These are phyloP conservation scores for Cyprinella venusta DNA, from an alignment of 2,797 vertebrate species.

Conservation along the genomic window DNA sequence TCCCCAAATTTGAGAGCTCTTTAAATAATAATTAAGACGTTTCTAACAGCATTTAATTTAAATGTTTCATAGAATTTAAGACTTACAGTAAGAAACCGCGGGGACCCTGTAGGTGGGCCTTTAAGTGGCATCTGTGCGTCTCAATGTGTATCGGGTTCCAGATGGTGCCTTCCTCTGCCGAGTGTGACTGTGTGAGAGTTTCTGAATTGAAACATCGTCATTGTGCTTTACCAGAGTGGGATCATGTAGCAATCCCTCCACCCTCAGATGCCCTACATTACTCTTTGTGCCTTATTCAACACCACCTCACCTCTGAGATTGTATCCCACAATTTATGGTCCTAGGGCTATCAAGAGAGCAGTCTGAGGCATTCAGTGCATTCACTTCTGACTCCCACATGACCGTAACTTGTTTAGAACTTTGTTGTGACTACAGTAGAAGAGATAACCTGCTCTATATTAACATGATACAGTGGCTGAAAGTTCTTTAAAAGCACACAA, in stretches of 20 bases:
- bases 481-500: conserved; percentile 15
- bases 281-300: conserved; percentile 8
- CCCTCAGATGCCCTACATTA: conserved; percentile 24
- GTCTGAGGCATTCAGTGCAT: conserved; percentile 15
- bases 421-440: neutral
- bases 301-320: neutral
- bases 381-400: conserved; percentile 13
- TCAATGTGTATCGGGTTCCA: conserved; percentile 27
- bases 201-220: neutral
- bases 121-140: conserved; percentile 15
- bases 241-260: conserved; percentile 28
- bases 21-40: neutral
- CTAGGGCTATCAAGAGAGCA: conserved; percentile 4
- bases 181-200: neutral
- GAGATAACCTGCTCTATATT: neutral
- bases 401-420: neutral
- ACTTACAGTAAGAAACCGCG: neutral
- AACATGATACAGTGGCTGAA: neutral
- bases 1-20: neutral
- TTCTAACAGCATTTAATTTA: neutral
- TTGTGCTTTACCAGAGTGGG: conserved; percentile 21
- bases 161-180: conserved; percentile 23
- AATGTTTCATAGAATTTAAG: neutral
- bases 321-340: conserved; percentile 10
- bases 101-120: neutral